These are phyloP conservation scores for Hippocampus mohnikei DNA, from an alignment of 2,113 vertebrate species.

Conservation along the genomic window DNA sequence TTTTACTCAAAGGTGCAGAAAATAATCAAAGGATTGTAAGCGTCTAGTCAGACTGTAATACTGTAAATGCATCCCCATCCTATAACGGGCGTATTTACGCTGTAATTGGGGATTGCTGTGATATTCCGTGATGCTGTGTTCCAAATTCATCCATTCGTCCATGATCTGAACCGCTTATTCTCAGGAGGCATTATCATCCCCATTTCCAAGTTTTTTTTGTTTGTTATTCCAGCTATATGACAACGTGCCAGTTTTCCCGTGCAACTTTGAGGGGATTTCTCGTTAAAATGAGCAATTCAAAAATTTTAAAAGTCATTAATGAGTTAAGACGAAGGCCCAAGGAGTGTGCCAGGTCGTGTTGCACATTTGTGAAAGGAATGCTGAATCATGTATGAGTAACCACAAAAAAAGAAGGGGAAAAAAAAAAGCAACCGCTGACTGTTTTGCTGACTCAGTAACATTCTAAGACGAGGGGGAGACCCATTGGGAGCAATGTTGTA, in stretches of 20 bases:
- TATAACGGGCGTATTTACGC: background rate
- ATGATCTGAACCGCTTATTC: too few species aligned
- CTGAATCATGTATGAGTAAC: slow-evolving; percentile 4
- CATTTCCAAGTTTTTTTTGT: background rate
- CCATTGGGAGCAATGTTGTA: slow-evolving; percentile 1
- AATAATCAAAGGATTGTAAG: background rate
- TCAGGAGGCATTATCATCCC: background rate
- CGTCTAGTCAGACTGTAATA: background rate
- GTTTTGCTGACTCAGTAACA: slow-evolving; percentile 18
- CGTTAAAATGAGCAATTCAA: background rate
- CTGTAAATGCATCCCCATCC: background rate
- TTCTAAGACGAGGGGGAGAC: slow-evolving; percentile 35
- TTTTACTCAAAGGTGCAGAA: background rate
- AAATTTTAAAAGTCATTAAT: background rate
- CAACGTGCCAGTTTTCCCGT: background rate
- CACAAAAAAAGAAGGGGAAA: background rate
- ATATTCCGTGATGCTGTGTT: background rate
- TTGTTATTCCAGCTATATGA: background rate
- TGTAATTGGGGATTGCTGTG: background rate
- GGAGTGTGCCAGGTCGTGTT: background rate
- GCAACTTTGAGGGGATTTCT: background rate
- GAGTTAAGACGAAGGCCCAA: background rate
- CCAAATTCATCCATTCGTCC: too few species aligned
- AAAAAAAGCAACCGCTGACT: slow-evolving; percentile 1
- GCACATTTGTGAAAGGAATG: slow-evolving; percentile 6